phyloP scores from a whole-genome alignment of 1,140 invertebrate genomes.

The Cylas formicarius region DNA sequence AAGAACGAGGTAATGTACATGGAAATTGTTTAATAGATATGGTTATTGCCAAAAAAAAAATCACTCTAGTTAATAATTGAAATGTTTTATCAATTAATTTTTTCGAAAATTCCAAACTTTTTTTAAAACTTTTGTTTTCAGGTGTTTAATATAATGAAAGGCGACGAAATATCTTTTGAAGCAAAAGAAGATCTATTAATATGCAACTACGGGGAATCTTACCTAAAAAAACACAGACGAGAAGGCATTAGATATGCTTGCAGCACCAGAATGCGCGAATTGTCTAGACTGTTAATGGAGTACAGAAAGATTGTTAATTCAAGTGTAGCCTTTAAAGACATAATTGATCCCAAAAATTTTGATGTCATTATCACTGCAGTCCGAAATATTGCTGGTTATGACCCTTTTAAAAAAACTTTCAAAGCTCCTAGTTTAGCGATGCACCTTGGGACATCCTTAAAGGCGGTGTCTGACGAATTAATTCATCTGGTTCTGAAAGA shows the following conservation, averaged over 20 bases:
- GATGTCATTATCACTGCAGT: constrained; percentile 15
- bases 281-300: constrained; percentile 14
- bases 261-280: constrained; percentile 19
- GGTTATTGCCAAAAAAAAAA: too few species aligned
- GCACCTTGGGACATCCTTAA: constrained; percentile 17
- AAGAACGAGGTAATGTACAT: too few species aligned
- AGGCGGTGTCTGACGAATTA: constrained; percentile 16
- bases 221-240: constrained; percentile 19
- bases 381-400: constrained; percentile 13
- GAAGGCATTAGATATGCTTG: constrained; percentile 11
- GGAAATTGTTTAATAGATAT: too few species aligned
- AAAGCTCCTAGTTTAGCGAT: constrained; percentile 18
- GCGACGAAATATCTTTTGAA: constrained; percentile 16
- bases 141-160: constrained; percentile 17
- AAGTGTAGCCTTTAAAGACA: constrained; percentile 10
- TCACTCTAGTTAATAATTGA: too few species aligned
- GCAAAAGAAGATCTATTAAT: constrained; percentile 20
- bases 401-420: constrained; percentile 19
- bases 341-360: constrained; percentile 21
- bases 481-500: constrained; percentile 16
- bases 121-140: too few species aligned
- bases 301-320: constrained; percentile 13
- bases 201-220: constrained; percentile 16
- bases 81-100: too few species aligned
- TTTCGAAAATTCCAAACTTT: too few species aligned